Base-by-base conservation (phyloP, 2,113 vertebrate species). In the Lophotis ruficrista region DNA sequence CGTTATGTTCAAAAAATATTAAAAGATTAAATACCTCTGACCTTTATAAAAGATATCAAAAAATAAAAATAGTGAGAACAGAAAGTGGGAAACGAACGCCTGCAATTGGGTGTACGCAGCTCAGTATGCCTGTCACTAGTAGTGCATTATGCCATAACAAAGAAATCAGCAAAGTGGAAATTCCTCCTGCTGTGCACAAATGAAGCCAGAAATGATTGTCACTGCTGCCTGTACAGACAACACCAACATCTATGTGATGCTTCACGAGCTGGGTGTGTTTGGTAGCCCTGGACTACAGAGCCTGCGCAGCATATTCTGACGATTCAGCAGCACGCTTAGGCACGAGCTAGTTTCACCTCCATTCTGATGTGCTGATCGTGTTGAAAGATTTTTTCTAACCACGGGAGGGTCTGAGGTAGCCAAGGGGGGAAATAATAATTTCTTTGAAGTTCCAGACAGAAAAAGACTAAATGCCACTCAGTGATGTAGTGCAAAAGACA, bases 151-250 rank as follows among this genome's bases (percentile, higher is more conserved):
- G 5, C 25, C 23, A 2, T 30, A 76, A 91, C 48, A 95, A 91
- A 93, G 77, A 91, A 94, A 80, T 53, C 75, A 88, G 24, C 22
- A 90, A 85, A 90, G 50, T 90, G 68, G 76, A 96, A 96, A 93
- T 90, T 93, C 68, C 33, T 90, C 91, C 80, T 89, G 56, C 76
- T 75, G 60, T 66, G 86, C 91, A 81, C 25, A 94, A 87, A 90
- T 56, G 47, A 81, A 86, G 58, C 37, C 76, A 93, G 58, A 77
- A 93, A 86, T 30, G 0, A 43, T 35, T 81, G 60, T 64, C 57
- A 5, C 51, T 70, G 60, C 28, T 84, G 66, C 71, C 53, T 65
- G 18, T n/a, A 50, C 33, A 77, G 64, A 61, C 87, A 88, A 33
- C 21, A 62, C 37, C 79, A 80, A 43, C 43, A 35, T 58, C 43